Percentiles rank a stretch among this genome's conserved stretches.
Evolutionary conservation across 1,140 invertebrate genomes (phyloP).

Genomic region (Acromyrmex echinatior): DNA sequence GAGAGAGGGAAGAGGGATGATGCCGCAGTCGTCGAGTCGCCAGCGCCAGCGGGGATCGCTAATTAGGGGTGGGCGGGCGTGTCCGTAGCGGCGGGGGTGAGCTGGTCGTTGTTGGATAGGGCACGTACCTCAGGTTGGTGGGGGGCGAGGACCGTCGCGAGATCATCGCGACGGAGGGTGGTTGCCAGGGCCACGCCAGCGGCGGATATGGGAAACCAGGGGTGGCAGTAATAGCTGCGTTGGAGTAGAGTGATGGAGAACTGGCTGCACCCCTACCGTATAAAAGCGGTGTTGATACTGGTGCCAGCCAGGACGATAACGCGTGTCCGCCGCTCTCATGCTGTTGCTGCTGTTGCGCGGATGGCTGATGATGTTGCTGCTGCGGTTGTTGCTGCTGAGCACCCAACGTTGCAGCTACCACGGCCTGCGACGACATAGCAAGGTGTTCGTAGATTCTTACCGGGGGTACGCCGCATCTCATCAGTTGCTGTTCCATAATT

Average conservation of each 20-base stretch:
- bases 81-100: conserved; percentile 80
- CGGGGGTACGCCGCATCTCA: conserved; percentile 84
- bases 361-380: conserved; percentile 64
- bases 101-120: conserved; percentile 81
- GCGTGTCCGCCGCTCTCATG: conserved; percentile 50
- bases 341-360: conserved; percentile 72
- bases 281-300: conserved; percentile 75
- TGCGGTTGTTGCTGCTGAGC: conserved; percentile 72
- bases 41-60: conserved; percentile 71
- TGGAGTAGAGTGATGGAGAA: conserved; percentile 77
- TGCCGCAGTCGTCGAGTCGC: conserved; percentile 36
- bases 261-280: conserved; percentile 78
- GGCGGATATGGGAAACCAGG: conserved; percentile 82
- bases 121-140: conserved; percentile 81
- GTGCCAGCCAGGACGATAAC: conserved; percentile 76
- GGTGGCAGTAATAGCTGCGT: conserved; percentile 59
- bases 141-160: conserved; percentile 83
- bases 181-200: conserved; percentile 84
- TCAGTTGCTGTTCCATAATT: conserved; percentile 85
- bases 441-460: conserved; percentile 85
- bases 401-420: conserved; percentile 72
- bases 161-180: conserved; percentile 79
- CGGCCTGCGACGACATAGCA: conserved; percentile 79
- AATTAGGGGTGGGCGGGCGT: conserved; percentile 82
- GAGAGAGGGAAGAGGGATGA: conserved; percentile 16